A percentile compares a stretch with the other conserved stretches of the same genome.
Conservation (phyloP, 1,140 invertebrate genomes). For the Hylyphantes graminicola region DNA sequence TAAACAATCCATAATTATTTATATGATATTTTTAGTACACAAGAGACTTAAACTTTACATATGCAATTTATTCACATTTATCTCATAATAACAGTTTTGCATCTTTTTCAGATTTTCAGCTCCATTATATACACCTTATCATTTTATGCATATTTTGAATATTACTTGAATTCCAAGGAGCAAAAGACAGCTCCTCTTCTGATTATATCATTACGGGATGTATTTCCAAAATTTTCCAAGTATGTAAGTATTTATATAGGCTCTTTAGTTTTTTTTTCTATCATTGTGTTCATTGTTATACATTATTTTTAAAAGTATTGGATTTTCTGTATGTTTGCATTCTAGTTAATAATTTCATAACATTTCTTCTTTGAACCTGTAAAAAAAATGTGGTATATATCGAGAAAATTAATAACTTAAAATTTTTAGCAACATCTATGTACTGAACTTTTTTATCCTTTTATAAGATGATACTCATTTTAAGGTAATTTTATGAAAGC, state of each 20-base stretch:
- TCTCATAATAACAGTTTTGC: not conserved
- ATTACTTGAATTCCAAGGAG: conserved; percentile 13
- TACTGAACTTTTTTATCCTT: conserved; percentile 26
- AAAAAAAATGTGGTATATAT: too few species aligned
- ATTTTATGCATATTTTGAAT: conserved; percentile 38
- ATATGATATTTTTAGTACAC: not conserved
- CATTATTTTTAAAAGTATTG: too few species aligned
- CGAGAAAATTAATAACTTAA: too few species aligned
- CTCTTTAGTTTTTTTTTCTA: conserved; percentile 1
- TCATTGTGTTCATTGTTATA: conserved; percentile 20
- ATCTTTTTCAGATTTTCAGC: conserved; percentile 42
- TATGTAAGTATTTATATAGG: conserved; percentile 27
- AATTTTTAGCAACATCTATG: too few species aligned
- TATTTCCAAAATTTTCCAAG: conserved; percentile 44
- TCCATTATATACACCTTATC: conserved; percentile 38
- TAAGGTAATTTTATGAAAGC: too few species aligned
- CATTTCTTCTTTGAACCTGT: too few species aligned
- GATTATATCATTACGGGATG: conserved; percentile 27
- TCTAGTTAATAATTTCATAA: too few species aligned
- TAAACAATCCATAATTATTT: too few species aligned
- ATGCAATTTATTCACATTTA: not conserved
- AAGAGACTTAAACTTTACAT: not conserved
- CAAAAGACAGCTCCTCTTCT: not conserved
- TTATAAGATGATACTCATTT: conserved; percentile 13
- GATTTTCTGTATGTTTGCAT: too few species aligned